A percentile compares a stretch with the other conserved stretches of the same genome.
Evolutionary conservation across 2,888 invertebrate species (phyloP).

Genomic region (Agelastica alni): DNA sequence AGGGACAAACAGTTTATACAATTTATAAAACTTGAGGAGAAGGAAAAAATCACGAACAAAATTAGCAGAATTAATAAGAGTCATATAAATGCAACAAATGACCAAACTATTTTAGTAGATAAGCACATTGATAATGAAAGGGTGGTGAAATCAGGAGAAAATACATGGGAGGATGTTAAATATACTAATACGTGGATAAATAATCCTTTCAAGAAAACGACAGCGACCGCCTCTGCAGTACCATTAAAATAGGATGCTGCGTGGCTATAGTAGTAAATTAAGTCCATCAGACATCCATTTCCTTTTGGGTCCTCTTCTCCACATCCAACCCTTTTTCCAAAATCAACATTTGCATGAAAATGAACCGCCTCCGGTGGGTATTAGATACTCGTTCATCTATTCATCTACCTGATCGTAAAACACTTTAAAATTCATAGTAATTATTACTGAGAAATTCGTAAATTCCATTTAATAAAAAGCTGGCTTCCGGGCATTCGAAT

Average conservation of each 20-base stretch:
- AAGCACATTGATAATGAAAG: no score
- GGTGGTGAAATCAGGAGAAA: no score
- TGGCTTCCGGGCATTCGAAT: constrained; percentile 14
- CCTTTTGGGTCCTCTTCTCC: constrained; percentile 36
- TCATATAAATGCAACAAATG: no score
- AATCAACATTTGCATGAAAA: constrained; percentile 43
- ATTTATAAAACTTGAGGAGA: no score
- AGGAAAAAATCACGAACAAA: no score
- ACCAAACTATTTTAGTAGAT: no score
- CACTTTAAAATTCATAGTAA: constrained; percentile 26
- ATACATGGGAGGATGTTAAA: no score
- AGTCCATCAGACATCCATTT: constrained; percentile 44
- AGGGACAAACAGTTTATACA: no score
- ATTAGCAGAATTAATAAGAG: no score
- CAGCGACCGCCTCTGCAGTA: constrained; percentile 13
- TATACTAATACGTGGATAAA: no score
- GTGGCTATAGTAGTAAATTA: constrained; percentile 33
- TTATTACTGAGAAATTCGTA: constrained; percentile 27
- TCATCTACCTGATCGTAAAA: constrained; percentile 28
- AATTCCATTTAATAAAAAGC: constrained; percentile 15
- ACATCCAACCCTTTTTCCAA: constrained; percentile 28
- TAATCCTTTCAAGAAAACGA: not conserved
- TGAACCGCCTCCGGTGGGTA: constrained; percentile 29
- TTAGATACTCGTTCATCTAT: constrained; percentile 34
- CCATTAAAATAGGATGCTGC: constrained; percentile 23